These are phyloP conservation scores for Ectobius pallidus DNA, from an alignment of 2,888 invertebrate species.

Conservation along the genomic window DNA sequence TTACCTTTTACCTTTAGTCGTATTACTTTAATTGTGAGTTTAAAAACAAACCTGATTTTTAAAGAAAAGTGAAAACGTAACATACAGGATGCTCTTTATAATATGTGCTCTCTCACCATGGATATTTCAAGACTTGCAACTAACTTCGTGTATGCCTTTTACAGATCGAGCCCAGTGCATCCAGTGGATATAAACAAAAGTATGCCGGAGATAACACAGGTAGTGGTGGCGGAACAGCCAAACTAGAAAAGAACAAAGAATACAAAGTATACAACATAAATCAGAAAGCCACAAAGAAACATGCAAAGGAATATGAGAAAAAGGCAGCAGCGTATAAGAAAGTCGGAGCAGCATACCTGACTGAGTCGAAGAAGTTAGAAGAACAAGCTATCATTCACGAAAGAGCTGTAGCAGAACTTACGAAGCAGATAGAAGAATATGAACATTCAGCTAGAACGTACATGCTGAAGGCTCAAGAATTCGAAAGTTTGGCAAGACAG, in stretches of 20 bases:
- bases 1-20: too few species aligned
- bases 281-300: neutral
- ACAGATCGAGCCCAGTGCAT: neutral
- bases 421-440: constrained; percentile 1
- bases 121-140: too few species aligned
- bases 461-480: neutral
- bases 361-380: neutral
- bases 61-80: too few species aligned
- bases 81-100: too few species aligned
- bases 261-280: neutral
- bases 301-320: neutral
- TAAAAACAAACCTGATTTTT: too few species aligned
- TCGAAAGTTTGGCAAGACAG: neutral
- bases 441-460: neutral
- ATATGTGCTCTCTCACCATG: too few species aligned
- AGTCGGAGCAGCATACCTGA: neutral
- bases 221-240: neutral
- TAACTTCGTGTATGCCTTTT: neutral
- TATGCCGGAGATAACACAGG: neutral
- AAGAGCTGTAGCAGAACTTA: neutral
- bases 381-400: neutral
- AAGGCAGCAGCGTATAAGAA: neutral
- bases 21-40: too few species aligned
- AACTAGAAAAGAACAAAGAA: neutral
- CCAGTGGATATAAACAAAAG: neutral